phyloP scores from a whole-genome alignment of 2,113 vertebrate species.

The Nothoprocta pentlandii region DNA sequence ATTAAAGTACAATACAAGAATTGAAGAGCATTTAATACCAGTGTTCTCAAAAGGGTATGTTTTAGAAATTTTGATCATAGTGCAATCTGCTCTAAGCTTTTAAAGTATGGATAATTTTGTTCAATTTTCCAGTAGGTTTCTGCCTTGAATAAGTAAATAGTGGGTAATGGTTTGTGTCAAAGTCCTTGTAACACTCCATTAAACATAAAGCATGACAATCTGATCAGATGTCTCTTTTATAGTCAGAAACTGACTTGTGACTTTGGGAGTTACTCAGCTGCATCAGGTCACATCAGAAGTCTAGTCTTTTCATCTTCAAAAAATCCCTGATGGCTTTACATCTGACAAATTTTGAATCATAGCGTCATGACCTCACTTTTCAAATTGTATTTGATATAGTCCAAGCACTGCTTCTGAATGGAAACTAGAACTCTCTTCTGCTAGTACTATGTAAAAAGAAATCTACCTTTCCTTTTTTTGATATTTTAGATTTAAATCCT shows the following conservation, averaged over 20 bases:
- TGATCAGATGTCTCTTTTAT: conserved; percentile 89
- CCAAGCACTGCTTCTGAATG: conserved; percentile 56
- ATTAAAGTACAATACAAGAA: conserved; percentile 60
- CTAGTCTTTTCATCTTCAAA: conserved; percentile 74
- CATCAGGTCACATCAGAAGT: conserved; percentile 80
- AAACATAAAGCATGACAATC: conserved; percentile 89
- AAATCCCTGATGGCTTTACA: conserved; percentile 71
- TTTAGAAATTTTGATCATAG: conserved; percentile 78
- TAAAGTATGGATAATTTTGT: conserved; percentile 83
- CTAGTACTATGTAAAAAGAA: conserved; percentile 41
- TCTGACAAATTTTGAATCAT: conserved; percentile 73
- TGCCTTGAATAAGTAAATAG: conserved; percentile 91
- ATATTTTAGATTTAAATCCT: conserved; percentile 26
- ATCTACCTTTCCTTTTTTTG: not conserved
- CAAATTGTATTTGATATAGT: conserved; percentile 61
- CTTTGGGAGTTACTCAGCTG: conserved; percentile 80
- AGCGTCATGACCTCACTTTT: conserved; percentile 70
- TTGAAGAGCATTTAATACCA: conserved; percentile 60
- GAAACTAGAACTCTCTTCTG: conserved; percentile 47
- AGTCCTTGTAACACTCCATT: conserved; percentile 92
- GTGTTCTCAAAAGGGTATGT: conserved; percentile 60
- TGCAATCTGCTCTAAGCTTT: conserved; percentile 77
- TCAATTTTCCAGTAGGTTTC: conserved; percentile 84
- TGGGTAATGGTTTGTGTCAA: conserved; percentile 93
- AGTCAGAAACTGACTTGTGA: conserved; percentile 81